Percentiles rank a stretch among this genome's conserved stretches.
Conservation (phyloP, 1,140 invertebrate species). For the Tenebrio molitor region DNA sequence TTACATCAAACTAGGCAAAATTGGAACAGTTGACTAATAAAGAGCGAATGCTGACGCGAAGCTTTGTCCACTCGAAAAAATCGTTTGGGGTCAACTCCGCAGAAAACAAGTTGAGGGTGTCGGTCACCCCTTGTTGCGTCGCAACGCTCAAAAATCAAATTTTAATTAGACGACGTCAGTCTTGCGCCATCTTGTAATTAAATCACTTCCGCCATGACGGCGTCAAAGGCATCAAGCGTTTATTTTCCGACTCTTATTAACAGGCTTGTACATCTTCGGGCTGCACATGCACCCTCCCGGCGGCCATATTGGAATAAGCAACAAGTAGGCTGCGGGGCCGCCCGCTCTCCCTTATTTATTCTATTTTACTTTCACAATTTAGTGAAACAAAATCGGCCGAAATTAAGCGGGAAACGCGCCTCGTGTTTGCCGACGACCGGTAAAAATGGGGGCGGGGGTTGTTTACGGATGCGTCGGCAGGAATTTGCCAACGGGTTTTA, state of each 20-base stretch:
- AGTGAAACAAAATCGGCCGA: constrained; percentile 10
- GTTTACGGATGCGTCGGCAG: too few relatives aligned
- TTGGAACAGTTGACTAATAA: too few relatives aligned
- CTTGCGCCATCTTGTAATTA: constrained; percentile 6
- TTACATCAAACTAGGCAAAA: too few relatives aligned
- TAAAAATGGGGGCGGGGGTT: neutral
- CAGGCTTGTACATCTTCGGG: neutral
- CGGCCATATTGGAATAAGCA: constrained; percentile 35
- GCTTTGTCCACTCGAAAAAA: too few relatives aligned
- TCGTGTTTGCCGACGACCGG: neutral
- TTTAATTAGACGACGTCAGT: constrained; percentile 2
- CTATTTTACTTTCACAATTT: constrained; percentile 40
- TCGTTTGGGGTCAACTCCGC: too few relatives aligned
- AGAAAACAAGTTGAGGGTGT: too few relatives aligned
- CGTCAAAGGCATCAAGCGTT: constrained; percentile 1
- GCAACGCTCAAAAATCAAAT: constrained; percentile 7
- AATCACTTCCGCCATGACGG: neutral
- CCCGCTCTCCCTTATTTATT: constrained; percentile 13
- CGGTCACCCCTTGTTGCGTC: neutral
- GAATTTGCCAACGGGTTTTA: too few relatives aligned
- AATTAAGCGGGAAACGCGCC: constrained; percentile 21
- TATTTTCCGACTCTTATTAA: neutral
- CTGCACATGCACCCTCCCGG: neutral
- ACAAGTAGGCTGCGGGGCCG: constrained; percentile 14
- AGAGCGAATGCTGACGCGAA: too few relatives aligned